A percentile compares a stretch with the other conserved stretches of the same genome.
Evolutionary conservation across 2,888 invertebrate genomes (phyloP).

Genomic region (Orthonevra nobilis): DNA sequence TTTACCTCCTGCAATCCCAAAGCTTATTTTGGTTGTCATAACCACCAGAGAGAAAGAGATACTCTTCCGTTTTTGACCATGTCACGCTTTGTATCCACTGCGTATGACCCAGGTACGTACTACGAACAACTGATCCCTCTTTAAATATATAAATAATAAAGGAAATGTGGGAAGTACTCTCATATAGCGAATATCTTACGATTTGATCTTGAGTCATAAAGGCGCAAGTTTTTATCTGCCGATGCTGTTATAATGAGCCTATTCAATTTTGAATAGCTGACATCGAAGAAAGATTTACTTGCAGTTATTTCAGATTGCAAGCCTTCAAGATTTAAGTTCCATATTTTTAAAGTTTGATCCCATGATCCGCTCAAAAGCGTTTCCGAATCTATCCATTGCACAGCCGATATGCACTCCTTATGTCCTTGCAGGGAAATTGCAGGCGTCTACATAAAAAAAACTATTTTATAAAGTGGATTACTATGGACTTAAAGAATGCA

Average conservation of each 20-base stretch:
- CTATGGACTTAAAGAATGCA: background rate
- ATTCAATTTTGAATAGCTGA: conserved; percentile 90
- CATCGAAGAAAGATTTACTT: conserved; percentile 94
- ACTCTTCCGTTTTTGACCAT: conserved; percentile 92
- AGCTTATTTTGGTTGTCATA: conserved; percentile 95
- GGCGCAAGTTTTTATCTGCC: conserved; percentile 92
- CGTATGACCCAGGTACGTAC: conserved; percentile 90
- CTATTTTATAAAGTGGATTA: conserved; percentile 3
- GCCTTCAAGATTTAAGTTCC: conserved; percentile 94
- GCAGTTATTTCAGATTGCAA: conserved; percentile 91
- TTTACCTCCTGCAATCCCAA: conserved; percentile 95
- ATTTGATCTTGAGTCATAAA: conserved; percentile 95
- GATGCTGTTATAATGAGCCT: conserved; percentile 91
- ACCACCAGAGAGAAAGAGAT: conserved; percentile 94
- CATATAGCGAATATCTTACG: conserved; percentile 82
- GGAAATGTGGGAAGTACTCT: background rate
- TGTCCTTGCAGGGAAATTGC: conserved; percentile 94
- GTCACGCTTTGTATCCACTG: conserved; percentile 95
- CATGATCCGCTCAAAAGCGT: conserved; percentile 93
- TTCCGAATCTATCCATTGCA: conserved; percentile 90
- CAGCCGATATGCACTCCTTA: conserved; percentile 92
- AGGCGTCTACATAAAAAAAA: conserved; percentile 83
- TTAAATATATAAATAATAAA: conserved; percentile 74
- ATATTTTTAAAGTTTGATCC: conserved; percentile 97
- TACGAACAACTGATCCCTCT: conserved; percentile 94